phyloP scores from a whole-genome alignment of 2,888 invertebrate species.

The Polydesmus complanatus region DNA sequence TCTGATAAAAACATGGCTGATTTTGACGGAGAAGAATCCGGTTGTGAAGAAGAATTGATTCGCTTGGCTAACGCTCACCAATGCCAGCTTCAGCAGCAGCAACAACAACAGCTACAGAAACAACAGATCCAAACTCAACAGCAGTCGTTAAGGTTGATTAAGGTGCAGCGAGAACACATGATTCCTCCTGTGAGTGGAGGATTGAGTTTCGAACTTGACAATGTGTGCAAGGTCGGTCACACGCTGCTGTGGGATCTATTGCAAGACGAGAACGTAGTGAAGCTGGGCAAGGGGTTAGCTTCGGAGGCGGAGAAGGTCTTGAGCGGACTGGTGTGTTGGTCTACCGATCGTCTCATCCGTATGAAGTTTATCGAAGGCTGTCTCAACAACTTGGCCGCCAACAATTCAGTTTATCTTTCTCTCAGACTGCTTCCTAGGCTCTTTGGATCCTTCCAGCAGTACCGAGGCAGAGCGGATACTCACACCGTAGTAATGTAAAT shows the following conservation, averaged over 20 bases:
- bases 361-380: slow-evolving; percentile 93
- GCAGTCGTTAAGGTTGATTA: background rate
- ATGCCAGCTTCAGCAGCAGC: background rate
- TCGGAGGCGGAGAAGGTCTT: slow-evolving; percentile 87
- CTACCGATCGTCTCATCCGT: slow-evolving; percentile 72
- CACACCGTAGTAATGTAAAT: slow-evolving; percentile 61
- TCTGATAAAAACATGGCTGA: slow-evolving; percentile 90
- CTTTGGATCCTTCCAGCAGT: slow-evolving; percentile 78
- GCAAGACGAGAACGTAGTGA: slow-evolving; percentile 76
- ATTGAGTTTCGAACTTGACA: slow-evolving; percentile 35
- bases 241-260: slow-evolving; percentile 87
- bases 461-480: slow-evolving; percentile 64
- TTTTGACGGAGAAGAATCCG: slow-evolving; percentile 80
- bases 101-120: background rate
- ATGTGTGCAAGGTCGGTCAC: slow-evolving; percentile 80
- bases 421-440: slow-evolving; percentile 75
- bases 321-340: slow-evolving; percentile 75
- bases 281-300: slow-evolving; percentile 76
- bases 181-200: background rate
- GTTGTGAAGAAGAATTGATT: slow-evolving; percentile 59
- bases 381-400: slow-evolving; percentile 71
- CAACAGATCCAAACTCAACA: background rate
- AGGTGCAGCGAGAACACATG: background rate
- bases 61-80: slow-evolving; percentile 23
- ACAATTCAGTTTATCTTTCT: slow-evolving; percentile 81